phyloP scores from a whole-genome alignment of 2,113 vertebrate genomes.

The Anarrhichthys ocellatus region DNA sequence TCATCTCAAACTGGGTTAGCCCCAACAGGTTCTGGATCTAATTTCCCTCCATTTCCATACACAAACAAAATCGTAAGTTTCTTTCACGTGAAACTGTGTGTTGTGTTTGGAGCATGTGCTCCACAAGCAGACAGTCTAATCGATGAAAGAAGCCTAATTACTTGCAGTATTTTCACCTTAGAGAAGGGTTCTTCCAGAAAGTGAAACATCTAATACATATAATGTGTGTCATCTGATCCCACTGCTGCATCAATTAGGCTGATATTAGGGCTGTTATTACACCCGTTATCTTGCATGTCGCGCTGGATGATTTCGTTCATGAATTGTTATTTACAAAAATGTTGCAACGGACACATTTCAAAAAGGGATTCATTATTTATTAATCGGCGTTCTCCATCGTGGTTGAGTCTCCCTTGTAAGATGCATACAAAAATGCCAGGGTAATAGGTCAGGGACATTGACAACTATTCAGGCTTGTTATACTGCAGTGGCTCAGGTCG shows the following conservation, averaged over 20 bases:
- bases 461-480: not conserved
- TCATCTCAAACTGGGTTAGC: not conserved
- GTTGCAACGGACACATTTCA: not conserved
- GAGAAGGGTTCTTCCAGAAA: not conserved
- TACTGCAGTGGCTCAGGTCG: not conserved
- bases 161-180: not conserved
- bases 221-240: not conserved
- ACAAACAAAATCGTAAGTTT: too few relatives aligned
- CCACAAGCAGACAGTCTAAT: not conserved
- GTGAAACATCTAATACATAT: not conserved
- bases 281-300: not conserved
- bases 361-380: not conserved
- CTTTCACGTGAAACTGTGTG: not conserved
- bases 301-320: not conserved
- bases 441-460: not conserved
- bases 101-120: not conserved
- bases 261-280: not conserved
- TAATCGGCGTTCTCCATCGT: too few relatives aligned
- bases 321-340: not conserved
- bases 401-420: too few relatives aligned
- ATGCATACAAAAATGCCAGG: not conserved
- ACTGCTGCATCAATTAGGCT: not conserved
- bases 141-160: not conserved
- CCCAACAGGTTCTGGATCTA: not conserved
- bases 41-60: not conserved